Evolutionary conservation across 2,888 invertebrate species (phyloP).

Genomic region (Agelastica alni): DNA sequence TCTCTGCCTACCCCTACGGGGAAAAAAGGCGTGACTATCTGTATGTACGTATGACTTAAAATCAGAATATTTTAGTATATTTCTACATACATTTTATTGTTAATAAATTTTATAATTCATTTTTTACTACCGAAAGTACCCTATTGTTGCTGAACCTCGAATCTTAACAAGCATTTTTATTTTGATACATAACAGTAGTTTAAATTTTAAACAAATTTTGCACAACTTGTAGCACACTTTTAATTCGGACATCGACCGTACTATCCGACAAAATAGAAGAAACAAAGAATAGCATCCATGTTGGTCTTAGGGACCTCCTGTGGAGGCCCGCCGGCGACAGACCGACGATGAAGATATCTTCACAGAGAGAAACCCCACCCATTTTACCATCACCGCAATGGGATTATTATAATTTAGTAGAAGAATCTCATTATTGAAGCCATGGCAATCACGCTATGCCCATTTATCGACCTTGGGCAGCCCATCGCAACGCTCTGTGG

Average conservation of each 20-base stretch:
- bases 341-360: constrained; percentile 53
- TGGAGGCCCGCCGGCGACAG: constrained; percentile 49
- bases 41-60: no score
- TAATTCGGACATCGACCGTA: constrained; percentile 14
- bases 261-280: constrained; percentile 14
- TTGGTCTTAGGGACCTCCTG: constrained; percentile 45
- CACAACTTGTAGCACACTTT: no score
- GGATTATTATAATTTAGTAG: constrained; percentile 52
- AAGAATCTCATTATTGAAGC: constrained; percentile 45
- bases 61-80: no score
- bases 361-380: constrained; percentile 44
- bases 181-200: no score
- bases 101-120: no score
- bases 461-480: constrained; percentile 9
- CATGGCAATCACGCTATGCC: constrained; percentile 25
- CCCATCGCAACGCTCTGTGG: constrained; percentile 1
- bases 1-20: no score
- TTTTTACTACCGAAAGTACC: no score
- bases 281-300: constrained; percentile 19
- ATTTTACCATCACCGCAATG: constrained; percentile 39
- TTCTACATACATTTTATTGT: no score
- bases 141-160: no score
- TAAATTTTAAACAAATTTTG: no score
- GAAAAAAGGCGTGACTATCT: no score
- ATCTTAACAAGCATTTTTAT: no score